A percentile compares a stretch with the other conserved stretches of the same genome.
Evolutionary conservation across 2,113 vertebrate species (phyloP).

Genomic region (Hypanus sabinus): DNA sequence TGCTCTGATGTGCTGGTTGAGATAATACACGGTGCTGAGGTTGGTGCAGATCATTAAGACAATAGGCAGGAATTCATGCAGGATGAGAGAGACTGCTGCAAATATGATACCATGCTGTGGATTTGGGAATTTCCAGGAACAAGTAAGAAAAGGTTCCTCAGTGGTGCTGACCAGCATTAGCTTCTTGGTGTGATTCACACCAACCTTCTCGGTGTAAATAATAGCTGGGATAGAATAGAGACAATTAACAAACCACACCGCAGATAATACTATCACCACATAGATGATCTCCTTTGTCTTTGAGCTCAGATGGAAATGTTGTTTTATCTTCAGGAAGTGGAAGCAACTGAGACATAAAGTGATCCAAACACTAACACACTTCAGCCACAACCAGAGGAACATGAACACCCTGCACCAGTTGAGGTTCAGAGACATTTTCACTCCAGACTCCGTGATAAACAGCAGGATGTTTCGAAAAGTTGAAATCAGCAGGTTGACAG

Average conservation of each 20-base stretch:
- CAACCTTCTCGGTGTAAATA: constrained; percentile 54
- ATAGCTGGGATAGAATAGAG: constrained; percentile 61
- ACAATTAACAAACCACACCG: constrained; percentile 58
- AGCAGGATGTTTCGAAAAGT: constrained; percentile 56
- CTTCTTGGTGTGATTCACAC: constrained; percentile 57
- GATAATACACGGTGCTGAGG: constrained; percentile 57
- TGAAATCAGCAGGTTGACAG: constrained; percentile 62
- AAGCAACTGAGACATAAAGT: constrained; percentile 63
- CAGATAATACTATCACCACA: constrained; percentile 40
- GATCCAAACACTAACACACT: constrained; percentile 65
- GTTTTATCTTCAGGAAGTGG: constrained; percentile 57
- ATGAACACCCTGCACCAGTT: constrained; percentile 62
- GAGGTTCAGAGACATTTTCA: constrained; percentile 52
- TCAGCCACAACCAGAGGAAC: constrained; percentile 66
- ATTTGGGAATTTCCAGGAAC: constrained; percentile 63
- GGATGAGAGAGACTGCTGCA: constrained; percentile 61
- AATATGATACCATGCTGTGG: constrained; percentile 52
- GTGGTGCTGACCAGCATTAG: constrained; percentile 66
- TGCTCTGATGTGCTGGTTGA: constrained; percentile 52
- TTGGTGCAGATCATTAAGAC: constrained; percentile 61
- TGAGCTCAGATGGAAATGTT: constrained; percentile 34
- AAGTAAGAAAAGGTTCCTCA: constrained; percentile 62
- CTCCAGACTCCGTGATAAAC: constrained; percentile 54
- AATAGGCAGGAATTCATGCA: constrained; percentile 62
- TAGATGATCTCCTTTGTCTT: constrained; percentile 17